Evolutionary conservation across 1,140 invertebrate genomes (phyloP).

Genomic region (Bombus haemorrhoidalis): DNA sequence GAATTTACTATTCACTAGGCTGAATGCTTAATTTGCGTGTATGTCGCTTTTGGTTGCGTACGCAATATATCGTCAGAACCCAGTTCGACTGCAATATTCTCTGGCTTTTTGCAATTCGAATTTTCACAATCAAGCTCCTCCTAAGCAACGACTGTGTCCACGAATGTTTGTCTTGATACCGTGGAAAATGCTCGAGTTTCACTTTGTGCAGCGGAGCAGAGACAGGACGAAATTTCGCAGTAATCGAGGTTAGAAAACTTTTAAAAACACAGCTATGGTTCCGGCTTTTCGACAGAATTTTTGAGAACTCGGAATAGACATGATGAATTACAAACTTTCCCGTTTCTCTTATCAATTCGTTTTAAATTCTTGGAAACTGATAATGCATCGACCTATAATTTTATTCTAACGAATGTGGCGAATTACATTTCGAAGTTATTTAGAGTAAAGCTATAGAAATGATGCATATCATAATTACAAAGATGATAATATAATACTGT

Average conservation of each 20-base stretch:
- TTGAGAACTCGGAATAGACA: not conserved
- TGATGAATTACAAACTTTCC: not conserved
- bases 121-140: constrained; percentile 41
- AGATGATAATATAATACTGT: no score
- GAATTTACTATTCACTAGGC: constrained; percentile 26
- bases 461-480: no score
- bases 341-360: not conserved
- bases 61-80: constrained; percentile 22
- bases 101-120: constrained; percentile 46
- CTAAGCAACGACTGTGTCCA: constrained; percentile 20
- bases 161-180: constrained; percentile 47
- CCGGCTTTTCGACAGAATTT: not conserved
- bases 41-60: constrained; percentile 20
- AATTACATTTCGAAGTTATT: no score
- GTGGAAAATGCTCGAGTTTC: constrained; percentile 18
- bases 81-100: constrained; percentile 28
- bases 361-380: not conserved
- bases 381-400: no score
- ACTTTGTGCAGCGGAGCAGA: not conserved
- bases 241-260: constrained; percentile 7
- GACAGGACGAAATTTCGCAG: constrained; percentile 4
- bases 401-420: no score
- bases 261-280: constrained; percentile 10
- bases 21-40: constrained; percentile 33
- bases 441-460: no score